A percentile compares a stretch with the other conserved stretches of the same genome.
Conservation (phyloP, 2,888 invertebrate genomes). For the Oxystoma pomonae region DNA sequence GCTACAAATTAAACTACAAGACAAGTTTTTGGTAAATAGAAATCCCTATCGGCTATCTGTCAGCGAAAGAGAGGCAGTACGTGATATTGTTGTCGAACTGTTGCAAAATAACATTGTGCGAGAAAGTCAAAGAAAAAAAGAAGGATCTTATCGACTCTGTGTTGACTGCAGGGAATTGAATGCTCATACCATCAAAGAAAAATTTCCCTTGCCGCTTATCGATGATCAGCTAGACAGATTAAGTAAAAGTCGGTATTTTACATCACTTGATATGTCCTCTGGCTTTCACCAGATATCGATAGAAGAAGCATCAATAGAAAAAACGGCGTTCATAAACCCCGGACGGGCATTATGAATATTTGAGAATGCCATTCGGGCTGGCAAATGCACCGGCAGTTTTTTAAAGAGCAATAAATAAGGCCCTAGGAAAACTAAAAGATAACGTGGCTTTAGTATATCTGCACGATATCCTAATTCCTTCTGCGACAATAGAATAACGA, state of each 20-base stretch:
- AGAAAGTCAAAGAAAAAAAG: constrained; percentile 21
- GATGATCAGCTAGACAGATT: constrained; percentile 30
- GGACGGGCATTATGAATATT: not conserved
- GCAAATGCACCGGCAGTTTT: constrained; percentile 38
- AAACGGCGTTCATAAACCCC: constrained; percentile 1
- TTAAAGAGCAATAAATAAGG: constrained; percentile 30
- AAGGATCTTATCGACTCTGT: constrained; percentile 20
- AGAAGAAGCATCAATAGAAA: constrained; percentile 19
- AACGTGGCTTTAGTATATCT: constrained; percentile 25
- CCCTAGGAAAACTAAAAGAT: constrained; percentile 16
- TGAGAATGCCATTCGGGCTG: constrained; percentile 18
- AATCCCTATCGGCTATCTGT: constrained; percentile 14
- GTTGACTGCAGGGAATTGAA: constrained; percentile 29
- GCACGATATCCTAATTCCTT: constrained; percentile 31
- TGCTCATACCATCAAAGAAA: constrained; percentile 27
- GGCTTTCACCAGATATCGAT: constrained; percentile 35
- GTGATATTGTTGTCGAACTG: constrained; percentile 17
- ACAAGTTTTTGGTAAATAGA: constrained; percentile 19
- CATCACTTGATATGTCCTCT: not conserved
- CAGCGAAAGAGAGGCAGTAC: constrained; percentile 13
- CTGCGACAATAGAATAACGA: constrained; percentile 21
- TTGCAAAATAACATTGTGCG: constrained; percentile 16
- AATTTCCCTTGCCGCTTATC: constrained; percentile 30
- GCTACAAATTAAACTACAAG: constrained; percentile 14
- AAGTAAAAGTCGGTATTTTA: constrained; percentile 5